A percentile compares a stretch with the other conserved stretches of the same genome.
Conservation (phyloP, 2,113 vertebrate species). For the Pollachius pollachius region DNA sequence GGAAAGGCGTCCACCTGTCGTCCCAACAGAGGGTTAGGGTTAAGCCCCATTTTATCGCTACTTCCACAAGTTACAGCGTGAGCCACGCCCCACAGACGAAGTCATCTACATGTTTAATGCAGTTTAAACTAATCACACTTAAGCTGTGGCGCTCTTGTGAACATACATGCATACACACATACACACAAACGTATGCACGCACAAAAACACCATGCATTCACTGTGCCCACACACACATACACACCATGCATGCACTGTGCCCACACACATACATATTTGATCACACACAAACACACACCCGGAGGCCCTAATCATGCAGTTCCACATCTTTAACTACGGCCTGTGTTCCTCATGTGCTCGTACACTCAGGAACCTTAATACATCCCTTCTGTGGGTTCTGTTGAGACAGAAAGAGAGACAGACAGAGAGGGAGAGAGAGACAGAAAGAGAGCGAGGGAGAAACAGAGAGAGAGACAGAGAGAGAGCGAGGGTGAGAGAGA, state of each 20-base stretch:
- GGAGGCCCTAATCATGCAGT: not conserved
- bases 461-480: no score
- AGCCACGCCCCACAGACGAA: no score
- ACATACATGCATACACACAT: not conserved
- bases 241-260: not conserved
- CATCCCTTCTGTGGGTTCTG: not conserved
- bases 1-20: no score
- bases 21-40: no score
- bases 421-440: constrained; percentile 41
- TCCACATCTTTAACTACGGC: not conserved
- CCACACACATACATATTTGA: not conserved
- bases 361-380: not conserved
- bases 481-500: no score
- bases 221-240: not conserved
- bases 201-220: not conserved
- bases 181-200: not conserved
- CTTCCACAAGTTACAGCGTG: no score
- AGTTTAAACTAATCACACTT: constrained; percentile 11
- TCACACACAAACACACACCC: not conserved
- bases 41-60: no score
- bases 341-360: not conserved
- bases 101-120: no score
- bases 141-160: constrained; percentile 23
- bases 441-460: no score
- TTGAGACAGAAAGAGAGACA: constrained; percentile 27